Base-by-base conservation (phyloP, 2,113 vertebrate genomes). In the Pomatorhinus ruficollis region DNA sequence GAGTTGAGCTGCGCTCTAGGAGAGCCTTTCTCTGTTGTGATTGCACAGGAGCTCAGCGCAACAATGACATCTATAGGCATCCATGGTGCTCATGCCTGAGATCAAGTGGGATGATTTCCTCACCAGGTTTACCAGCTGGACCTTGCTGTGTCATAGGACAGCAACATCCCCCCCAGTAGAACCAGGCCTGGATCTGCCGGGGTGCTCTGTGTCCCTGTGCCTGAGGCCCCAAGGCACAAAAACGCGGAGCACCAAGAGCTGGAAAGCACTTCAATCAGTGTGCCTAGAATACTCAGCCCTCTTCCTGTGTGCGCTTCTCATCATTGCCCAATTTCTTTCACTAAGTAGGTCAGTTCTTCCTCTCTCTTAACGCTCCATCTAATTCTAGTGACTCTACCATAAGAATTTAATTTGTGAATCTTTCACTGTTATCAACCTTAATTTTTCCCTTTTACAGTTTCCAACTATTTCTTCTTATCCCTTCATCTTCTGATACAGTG, bases 401-500 rank as follows among this genome's bases (percentile, higher is more conserved):
- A 76, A 87, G 24, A 85, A 91, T 77, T 92, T 45, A 93, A 76
- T 84, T 75, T 89, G 44, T 45, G 33, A 79, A 61, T 60, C 52
- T 96, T 93, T 93, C 79, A 24, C 69, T 72, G 25, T 24, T 85
- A 91, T 95, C 81, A 83, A 2, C 49, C 24, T 72, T 76, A 83
- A 54, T 65, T 84, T 94, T 90, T 83, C 28, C 21, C 16, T 85
- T 76, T 39, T 42, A 65, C 23, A 70, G 15, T 76, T 90, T 95
- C 83, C 30, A 88, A 54, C 76, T 74, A 47, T 61, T 92, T 89
- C 25, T 80, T 93, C 50, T 91, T 91, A 93, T 91, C 70, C 81
- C 17, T 89, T 93, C 65, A 82, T 79, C 77, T 94, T 89, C 40
- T 57, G 66, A 72, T 53, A 65, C 15, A 79, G n/a, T 35, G 70